Evolutionary conservation across 2,888 invertebrate genomes (phyloP).

Genomic region (Falcaria lacertinaria): DNA sequence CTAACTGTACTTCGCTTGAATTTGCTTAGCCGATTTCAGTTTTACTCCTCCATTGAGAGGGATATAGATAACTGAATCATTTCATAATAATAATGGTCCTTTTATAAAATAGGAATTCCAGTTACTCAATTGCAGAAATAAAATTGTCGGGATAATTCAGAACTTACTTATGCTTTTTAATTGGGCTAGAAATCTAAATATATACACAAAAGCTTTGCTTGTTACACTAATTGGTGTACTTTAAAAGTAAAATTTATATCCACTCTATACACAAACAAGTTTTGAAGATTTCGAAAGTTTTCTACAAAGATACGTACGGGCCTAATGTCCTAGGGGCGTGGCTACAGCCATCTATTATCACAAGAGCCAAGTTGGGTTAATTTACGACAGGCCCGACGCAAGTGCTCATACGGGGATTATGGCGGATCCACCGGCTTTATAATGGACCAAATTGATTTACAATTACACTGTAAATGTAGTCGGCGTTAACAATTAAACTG

Average conservation of each 20-base stretch:
- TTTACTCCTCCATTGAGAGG: too few relatives aligned
- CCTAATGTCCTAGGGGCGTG: conserved; percentile 25
- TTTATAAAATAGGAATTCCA: too few relatives aligned
- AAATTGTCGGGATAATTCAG: too few relatives aligned
- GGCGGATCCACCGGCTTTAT: conserved; percentile 21
- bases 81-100: too few relatives aligned
- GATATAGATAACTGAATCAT: too few relatives aligned
- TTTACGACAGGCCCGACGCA: conserved; percentile 19
- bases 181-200: too few relatives aligned
- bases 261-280: conserved; percentile 14
- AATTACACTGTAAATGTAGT: conserved; percentile 15
- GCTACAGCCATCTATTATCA: conserved; percentile 9
- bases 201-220: too few relatives aligned
- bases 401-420: conserved; percentile 27
- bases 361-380: conserved; percentile 9
- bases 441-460: conserved; percentile 35
- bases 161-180: too few relatives aligned
- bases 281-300: conserved; percentile 15
- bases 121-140: too few relatives aligned
- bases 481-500: conserved; percentile 22
- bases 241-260: conserved; percentile 8
- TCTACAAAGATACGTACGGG: conserved; percentile 10
- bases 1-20: too few relatives aligned
- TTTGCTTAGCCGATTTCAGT: too few relatives aligned
- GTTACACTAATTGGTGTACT: too few relatives aligned